Conservation (phyloP, 2,113 vertebrate genomes). For the Chaenogobius annularis region DNA sequence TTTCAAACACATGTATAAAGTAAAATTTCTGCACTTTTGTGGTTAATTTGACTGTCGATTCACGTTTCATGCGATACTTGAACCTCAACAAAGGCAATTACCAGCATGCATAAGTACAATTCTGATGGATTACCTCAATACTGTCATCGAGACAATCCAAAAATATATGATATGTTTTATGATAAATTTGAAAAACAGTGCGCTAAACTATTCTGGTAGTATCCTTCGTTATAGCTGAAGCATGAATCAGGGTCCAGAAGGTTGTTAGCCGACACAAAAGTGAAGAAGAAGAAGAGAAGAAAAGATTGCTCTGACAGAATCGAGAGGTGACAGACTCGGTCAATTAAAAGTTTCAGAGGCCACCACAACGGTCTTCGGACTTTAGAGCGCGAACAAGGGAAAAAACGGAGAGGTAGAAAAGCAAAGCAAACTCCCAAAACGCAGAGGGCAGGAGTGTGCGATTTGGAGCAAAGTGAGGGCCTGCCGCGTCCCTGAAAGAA, state of each 20-base stretch:
- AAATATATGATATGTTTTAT: too few species aligned
- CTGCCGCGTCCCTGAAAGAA: not conserved
- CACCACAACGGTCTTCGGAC: slow-evolving; percentile 33
- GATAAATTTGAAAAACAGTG: too few species aligned
- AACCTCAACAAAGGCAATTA: too few species aligned
- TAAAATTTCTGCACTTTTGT: too few species aligned
- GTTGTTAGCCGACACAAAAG: slow-evolving; percentile 13
- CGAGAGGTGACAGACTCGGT: slow-evolving; percentile 28
- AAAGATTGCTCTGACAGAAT: slow-evolving; percentile 23
- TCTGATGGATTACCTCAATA: too few species aligned
- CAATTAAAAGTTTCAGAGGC: slow-evolving; percentile 50
- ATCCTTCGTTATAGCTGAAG: not conserved
- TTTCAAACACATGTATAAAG: too few species aligned
- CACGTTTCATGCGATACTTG: too few species aligned
- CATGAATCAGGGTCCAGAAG: slow-evolving; percentile 21
- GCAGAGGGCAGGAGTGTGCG: not conserved
- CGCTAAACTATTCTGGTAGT: not conserved
- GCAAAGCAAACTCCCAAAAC: slow-evolving; percentile 9
- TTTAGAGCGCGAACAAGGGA: slow-evolving; percentile 33
- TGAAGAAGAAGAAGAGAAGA: slow-evolving; percentile 30
- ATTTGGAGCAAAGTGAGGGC: not conserved
- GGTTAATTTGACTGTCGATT: too few species aligned
- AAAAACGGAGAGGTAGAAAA: not conserved
- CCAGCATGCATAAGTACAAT: too few species aligned
- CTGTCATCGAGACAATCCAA: too few species aligned